Evolutionary conservation across 2,888 invertebrate species (phyloP), one percentile per base, ranked within the genome.

Genomic region (Uloborus plumipes): DNA sequence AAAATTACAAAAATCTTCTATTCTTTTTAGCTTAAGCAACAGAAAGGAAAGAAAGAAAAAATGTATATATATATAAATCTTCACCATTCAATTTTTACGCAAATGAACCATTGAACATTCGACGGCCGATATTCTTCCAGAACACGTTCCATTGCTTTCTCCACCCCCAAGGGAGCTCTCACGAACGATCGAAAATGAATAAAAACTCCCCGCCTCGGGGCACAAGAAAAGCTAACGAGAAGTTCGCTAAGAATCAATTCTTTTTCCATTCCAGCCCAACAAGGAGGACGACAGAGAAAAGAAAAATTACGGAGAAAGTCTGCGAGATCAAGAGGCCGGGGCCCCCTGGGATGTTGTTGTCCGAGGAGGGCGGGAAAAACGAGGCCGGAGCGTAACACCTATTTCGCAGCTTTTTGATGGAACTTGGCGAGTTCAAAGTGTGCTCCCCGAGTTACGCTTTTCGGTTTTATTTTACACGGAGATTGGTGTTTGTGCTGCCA

Each of bases 191-290:
- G 74, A 81, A 81, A 74, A 81, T 74, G 80, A 81, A 74, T 81
- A 74, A 74, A 69, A 69, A 69, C 47, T 78, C 61, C 22, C 20
- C 65, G 72, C 78, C 72, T 51, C 51, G 50, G 78, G 78, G 64
- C 59, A 55, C 47, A 62, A 69, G 55, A 53, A 53, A 70, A 59
- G 65, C 70, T 81, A 74, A 81, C 80, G 67, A 81, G 80, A 69
- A 70, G 67, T 39, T 39, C 50, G 67, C 64, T 51, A 75, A 81
- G 80, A 81, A 81, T 81, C 80, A 81, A 81, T 81, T 74, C 80
- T 81, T 81, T 81, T 81, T 70, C 79, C 79, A 79, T 79, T 79
- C 69, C 16, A 75, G 74, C 74, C n/a, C 79, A 80, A 80, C 79
- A 67, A 51, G 59, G 31, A 71, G 9, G 49, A 58, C 53, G n/a